Evolutionary conservation across 1,140 invertebrate species (phyloP).

Genomic region (Drosophila nebulosa): DNA sequence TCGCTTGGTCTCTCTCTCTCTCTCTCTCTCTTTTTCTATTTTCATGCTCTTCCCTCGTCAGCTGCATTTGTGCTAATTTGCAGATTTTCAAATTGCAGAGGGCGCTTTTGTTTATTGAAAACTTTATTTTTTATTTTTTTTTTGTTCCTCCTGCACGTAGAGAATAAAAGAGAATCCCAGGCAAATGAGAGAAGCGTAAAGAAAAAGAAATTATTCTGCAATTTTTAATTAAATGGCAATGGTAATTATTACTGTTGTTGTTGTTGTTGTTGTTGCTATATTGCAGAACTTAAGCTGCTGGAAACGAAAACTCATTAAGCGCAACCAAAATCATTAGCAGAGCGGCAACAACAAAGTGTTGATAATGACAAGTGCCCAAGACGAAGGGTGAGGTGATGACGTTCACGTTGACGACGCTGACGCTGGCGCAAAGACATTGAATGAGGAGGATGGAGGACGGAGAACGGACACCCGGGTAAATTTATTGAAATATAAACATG

Average conservation of each 20-base stretch:
- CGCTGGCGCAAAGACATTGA: neutral
- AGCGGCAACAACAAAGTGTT: conserved; percentile 40
- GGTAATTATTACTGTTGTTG: conserved; percentile 59
- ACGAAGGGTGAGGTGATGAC: neutral
- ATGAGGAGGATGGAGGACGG: conserved; percentile 7
- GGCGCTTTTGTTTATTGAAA: conserved; percentile 70
- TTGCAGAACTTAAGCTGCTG: conserved; percentile 68
- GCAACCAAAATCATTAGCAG: conserved; percentile 67
- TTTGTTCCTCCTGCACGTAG: conserved; percentile 10
- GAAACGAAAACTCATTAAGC: conserved; percentile 78
- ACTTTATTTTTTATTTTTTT: conserved; percentile 27
- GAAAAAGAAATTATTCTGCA: conserved; percentile 78
- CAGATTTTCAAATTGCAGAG: conserved; percentile 71
- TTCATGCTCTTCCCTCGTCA: conserved; percentile 22
- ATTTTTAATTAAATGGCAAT: conserved; percentile 79
- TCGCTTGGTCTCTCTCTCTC: neutral
- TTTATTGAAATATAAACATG: conserved; percentile 78
- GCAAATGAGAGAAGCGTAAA: conserved; percentile 45
- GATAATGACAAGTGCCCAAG: conserved; percentile 46
- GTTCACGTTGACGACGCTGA: neutral
- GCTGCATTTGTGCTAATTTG: conserved; percentile 74
- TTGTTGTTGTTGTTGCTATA: conserved; percentile 12
- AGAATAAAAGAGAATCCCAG: conserved; percentile 11
- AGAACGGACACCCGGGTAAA: conserved; percentile 26
- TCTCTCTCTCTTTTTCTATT: neutral